phyloP scores from a whole-genome alignment of 2,113 vertebrate species.

The Dipodomys merriami region DNA sequence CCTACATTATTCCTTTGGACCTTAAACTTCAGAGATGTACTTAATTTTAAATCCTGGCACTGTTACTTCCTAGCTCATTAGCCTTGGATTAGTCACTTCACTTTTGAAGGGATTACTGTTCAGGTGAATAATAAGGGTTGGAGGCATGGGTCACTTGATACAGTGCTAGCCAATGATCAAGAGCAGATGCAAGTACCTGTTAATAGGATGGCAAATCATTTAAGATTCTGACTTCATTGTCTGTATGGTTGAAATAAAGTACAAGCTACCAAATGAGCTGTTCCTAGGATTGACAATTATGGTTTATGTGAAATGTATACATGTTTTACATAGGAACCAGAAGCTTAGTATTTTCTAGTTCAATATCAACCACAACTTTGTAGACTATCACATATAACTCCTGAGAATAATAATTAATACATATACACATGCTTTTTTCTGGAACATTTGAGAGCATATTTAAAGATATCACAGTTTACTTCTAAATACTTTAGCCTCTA shows the following conservation, averaged over 20 bases:
- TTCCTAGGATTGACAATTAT: not conserved
- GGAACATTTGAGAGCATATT: not conserved
- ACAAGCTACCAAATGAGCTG: not conserved
- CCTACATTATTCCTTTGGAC: not conserved
- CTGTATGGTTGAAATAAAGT: not conserved
- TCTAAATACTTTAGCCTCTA: not conserved
- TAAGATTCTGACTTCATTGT: not conserved
- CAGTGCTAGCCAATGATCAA: too few relatives aligned
- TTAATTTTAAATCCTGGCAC: not conserved
- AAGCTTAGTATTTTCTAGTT: not conserved
- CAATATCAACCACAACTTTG: not conserved
- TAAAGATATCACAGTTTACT: not conserved
- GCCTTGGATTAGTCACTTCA: not conserved
- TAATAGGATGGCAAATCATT: not conserved
- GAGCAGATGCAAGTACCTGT: too few relatives aligned
- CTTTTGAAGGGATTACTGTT: not conserved
- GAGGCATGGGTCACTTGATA: too few relatives aligned
- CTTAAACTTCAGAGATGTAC: not conserved
- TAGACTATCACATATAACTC: not conserved
- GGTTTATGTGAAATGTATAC: not conserved
- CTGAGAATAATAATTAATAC: not conserved
- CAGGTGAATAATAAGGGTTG: not conserved
- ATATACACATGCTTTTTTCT: not conserved
- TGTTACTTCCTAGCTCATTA: not conserved
- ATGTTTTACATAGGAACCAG: not conserved